A percentile compares a stretch with the other conserved stretches of the same genome.
Conservation (phyloP, 1,140 invertebrate species). For the Yoshiicerus persimilis region DNA sequence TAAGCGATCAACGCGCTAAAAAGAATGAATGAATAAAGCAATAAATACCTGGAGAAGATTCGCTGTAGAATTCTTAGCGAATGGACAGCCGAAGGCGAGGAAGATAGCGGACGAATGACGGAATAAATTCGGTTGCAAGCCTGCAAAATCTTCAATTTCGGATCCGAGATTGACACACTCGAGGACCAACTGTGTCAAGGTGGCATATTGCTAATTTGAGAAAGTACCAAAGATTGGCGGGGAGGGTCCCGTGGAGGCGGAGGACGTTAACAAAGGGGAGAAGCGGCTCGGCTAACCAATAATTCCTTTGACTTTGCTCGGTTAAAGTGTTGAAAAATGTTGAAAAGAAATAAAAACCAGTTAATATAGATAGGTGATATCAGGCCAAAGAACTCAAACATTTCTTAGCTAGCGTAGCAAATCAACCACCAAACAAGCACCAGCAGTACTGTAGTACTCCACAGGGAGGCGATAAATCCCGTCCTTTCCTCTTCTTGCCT, state of each 20-base stretch:
- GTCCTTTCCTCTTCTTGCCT: not conserved
- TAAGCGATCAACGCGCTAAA: constrained; percentile 2
- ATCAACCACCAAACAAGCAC: not conserved
- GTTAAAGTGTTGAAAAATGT: not conserved
- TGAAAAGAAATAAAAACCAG: too few relatives aligned
- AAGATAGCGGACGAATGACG: not conserved
- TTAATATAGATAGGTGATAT: not conserved
- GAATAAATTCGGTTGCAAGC: not conserved
- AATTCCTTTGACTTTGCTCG: not conserved
- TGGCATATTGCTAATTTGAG: constrained; percentile 25
- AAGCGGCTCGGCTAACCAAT: constrained; percentile 31
- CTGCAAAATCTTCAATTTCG: too few relatives aligned
- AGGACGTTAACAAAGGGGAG: constrained; percentile 31
- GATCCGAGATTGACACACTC: not conserved
- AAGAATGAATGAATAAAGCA: constrained; percentile 17
- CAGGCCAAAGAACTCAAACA: not conserved
- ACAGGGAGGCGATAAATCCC: not conserved
- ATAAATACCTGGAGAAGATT: not conserved
- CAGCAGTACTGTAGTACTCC: not conserved
- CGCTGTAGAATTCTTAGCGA: not conserved
- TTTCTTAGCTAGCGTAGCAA: not conserved
- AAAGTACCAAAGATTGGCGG: constrained; percentile 30
- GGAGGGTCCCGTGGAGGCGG: constrained; percentile 23
- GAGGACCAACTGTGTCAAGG: constrained; percentile 35
- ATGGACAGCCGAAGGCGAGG: not conserved